These are phyloP conservation scores for Galaxea fascicularis DNA, from an alignment of 92 coral and sea anemone genomes.

Conservation along the genomic window DNA sequence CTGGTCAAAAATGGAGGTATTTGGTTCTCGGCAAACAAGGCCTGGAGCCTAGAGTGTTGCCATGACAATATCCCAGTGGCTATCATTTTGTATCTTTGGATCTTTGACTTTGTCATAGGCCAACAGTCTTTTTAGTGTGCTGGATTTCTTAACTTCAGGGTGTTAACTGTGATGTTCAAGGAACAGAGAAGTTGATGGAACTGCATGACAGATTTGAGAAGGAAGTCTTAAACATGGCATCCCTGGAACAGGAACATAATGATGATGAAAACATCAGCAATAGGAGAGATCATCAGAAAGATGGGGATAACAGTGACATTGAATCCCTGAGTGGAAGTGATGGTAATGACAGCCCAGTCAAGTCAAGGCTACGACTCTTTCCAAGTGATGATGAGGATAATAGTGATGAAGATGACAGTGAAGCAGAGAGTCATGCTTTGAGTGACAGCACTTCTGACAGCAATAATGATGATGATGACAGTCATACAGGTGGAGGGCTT, in stretches of 20 bases:
- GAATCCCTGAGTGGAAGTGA: conserved; percentile 53
- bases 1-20: no score
- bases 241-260: conserved; percentile 17
- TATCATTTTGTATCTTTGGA: no score
- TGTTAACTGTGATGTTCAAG: neutral
- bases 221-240: conserved; percentile 31
- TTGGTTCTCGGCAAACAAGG: no score
- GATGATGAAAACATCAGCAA: conserved; percentile 14
- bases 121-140: no score
- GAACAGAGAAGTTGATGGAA: conserved; percentile 55
- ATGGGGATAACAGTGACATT: conserved; percentile 26
- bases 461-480: conserved; percentile 56
- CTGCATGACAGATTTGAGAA: conserved; percentile 32
- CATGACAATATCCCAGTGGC: no score
- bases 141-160: neutral
- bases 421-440: conserved; percentile 41
- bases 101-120: no score
- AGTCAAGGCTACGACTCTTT: conserved; percentile 35
- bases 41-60: no score
- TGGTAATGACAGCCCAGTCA: conserved; percentile 1
- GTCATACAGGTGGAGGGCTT: conserved; percentile 19
- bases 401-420: conserved; percentile 65
- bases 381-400: conserved; percentile 56
- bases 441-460: conserved; percentile 53
- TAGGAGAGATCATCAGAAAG: neutral